Percentiles rank a stretch among this genome's conserved stretches.
phyloP scores from a whole-genome alignment of 2,888 invertebrate genomes.

The Cyclophora albipunctata region DNA sequence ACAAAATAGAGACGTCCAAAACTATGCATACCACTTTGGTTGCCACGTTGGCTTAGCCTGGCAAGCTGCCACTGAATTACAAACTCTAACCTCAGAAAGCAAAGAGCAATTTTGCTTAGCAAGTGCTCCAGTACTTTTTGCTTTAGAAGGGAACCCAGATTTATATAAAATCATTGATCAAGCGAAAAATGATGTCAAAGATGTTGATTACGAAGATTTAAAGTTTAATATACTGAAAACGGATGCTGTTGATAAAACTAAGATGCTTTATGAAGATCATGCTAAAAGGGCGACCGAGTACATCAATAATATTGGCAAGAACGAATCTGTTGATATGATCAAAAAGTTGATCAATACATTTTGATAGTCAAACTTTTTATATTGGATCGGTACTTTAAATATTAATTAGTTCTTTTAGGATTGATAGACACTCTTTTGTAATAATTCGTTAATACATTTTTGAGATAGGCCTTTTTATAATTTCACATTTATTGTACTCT shows the following conservation, averaged over 20 bases:
- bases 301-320: constrained; percentile 53
- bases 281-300: constrained; percentile 54
- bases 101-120: constrained; percentile 82
- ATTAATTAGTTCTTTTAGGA: background rate
- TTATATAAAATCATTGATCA: constrained; percentile 78
- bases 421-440: background rate
- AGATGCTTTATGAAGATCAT: constrained; percentile 56
- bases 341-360: constrained; percentile 63
- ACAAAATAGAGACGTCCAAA: constrained; percentile 79
- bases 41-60: constrained; percentile 87
- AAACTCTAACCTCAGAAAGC: constrained; percentile 74
- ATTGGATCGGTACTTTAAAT: background rate
- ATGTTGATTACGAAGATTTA: constrained; percentile 79
- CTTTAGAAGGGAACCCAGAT: constrained; percentile 84
- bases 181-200: constrained; percentile 78
- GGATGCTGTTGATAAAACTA: constrained; percentile 60
- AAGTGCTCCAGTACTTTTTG: constrained; percentile 89
- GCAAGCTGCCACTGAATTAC: constrained; percentile 78
- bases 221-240: constrained; percentile 68
- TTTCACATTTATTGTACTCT: background rate
- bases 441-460: background rate
- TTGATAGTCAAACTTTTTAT: constrained; percentile 13
- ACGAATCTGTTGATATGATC: constrained; percentile 64
- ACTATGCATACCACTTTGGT: constrained; percentile 85
- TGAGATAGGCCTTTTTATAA: background rate